Base-by-base conservation (phyloP, 2,113 vertebrate genomes). In the Epinephelus moara region DNA sequence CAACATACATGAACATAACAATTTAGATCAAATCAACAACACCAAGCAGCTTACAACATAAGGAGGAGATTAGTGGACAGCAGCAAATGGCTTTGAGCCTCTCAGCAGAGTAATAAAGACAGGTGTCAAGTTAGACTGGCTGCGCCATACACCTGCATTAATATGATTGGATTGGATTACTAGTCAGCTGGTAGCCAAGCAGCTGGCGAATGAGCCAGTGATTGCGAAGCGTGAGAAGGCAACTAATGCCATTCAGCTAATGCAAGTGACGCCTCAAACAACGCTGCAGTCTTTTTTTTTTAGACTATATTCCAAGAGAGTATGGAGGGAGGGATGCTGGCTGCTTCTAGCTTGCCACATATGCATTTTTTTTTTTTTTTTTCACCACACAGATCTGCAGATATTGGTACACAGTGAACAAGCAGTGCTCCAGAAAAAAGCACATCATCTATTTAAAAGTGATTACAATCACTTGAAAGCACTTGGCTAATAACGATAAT, bases 321-420 rank as follows among this genome's bases (percentile, higher is more conserved):
- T 12, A 25, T 56, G 47, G 49, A 63, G 7, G 47, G 37, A 40
- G 8, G 15, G 4, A 25, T 1, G n/a, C 9, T 60, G 4, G 9
- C 59, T 56, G 15, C 40, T 47, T 17, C 13, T 47, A 25, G 21
- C 70, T 60, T 19, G 53, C 45, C 57, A 9, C n/a, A 53, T 45
- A 52, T 61, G 19, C 40, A 67, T 68, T 71, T 74, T 57, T 42
- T 66, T 72, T 75, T 75, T 55, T 74, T 57, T 42, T 66, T 72
- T 75, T 75, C 45, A 69, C 3, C 6, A 4, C 33, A 61, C 8
- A 72, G 4, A 27, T 40, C 40, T n/a, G 19, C 18, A 59, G 27
- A 63, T 37, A 52, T 33, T 52, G 6, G 47, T 7, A 12, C 57
- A 17, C 53, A 10, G 17, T 11, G 53, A 49, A 40, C 3, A 19